Base-by-base conservation (phyloP, 2,113 vertebrate genomes). In the Parus major region DNA sequence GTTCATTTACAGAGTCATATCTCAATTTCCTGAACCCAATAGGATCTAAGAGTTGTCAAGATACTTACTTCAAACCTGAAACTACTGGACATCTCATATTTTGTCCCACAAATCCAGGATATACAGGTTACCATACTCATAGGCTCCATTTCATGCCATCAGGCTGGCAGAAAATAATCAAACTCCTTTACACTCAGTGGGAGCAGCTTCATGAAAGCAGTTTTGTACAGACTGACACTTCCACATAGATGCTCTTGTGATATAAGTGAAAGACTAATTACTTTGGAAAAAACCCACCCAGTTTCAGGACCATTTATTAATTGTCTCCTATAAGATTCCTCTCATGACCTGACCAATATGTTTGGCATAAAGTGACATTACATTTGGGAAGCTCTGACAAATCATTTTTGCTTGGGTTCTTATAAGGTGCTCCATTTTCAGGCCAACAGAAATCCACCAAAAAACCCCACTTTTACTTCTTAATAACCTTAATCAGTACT, bases 61-160 rank as follows among this genome's bases (percentile, higher is more conserved):
- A 70, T 47, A 35, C 12, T 25, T 15, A 28, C 19, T 57, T 80
- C 60, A 92, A 80, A 81, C 13, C 28, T 42, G 50, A 84, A 71
- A 68, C 11, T 10, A 46, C 10, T 0, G 0, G 14, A 27, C 7
- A 50, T 23, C 5, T 63, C 36, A 4, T 41, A 49, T 19, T 78
- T 63, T 44, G 35, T 57, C 21, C 33, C 17, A 5, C 3, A 52
- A 68, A 79, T 28, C 31, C 46, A 76, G 24, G 24, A 52, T 29
- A 23, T 27, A n/a, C 5, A 42, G 18, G 31, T 24, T 47, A 28
- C 25, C 28, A 31, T 14, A 36, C 5, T 33, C 60, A 11, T 8
- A 47, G 14, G 10, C 61, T 90, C 47, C 4, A 19, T 41, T 80
- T 68, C 31, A 41, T 7, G 5, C 11, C n/a, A 80, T 12, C 20